phyloP scores from a whole-genome alignment of 1,140 invertebrate genomes.

The Trichomalopsis sarcophagae region DNA sequence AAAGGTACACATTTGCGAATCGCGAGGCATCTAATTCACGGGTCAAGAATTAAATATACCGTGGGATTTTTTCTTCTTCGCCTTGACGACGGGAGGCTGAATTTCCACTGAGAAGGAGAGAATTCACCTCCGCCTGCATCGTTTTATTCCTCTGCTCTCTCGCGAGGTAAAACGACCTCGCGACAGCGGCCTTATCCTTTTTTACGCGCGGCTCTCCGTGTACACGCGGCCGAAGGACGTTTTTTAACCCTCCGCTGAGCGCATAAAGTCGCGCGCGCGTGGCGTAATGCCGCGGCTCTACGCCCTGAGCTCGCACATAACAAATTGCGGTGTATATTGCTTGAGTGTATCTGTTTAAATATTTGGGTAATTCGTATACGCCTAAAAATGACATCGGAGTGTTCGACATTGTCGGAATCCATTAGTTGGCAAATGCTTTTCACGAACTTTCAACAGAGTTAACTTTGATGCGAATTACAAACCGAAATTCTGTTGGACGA shows the following conservation, averaged over 20 bases:
- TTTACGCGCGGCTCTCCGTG: not conserved
- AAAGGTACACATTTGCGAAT: not conserved
- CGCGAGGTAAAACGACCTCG: not conserved
- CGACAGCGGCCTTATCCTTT: not conserved
- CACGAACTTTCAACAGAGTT: no score
- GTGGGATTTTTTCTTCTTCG: not conserved
- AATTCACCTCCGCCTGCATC: not conserved
- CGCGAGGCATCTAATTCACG: not conserved
- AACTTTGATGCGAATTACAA: no score
- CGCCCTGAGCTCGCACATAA: not conserved
- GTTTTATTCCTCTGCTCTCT: not conserved
- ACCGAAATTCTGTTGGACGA: no score
- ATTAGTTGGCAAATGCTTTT: no score
- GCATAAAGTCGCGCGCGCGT: not conserved
- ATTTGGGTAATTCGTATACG: not conserved
- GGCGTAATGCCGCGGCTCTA: not conserved
- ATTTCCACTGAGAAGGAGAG: not conserved
- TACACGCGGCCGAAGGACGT: not conserved
- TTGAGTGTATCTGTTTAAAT: not conserved
- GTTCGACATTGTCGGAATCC: no score
- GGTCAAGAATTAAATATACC: not conserved
- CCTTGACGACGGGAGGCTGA: not conserved
- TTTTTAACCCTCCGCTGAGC: conserved; percentile 3
- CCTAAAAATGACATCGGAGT: no score
- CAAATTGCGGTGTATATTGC: not conserved